phyloP scores from a whole-genome alignment of 2,113 vertebrate genomes.

The Salvelinus sp. region DNA sequence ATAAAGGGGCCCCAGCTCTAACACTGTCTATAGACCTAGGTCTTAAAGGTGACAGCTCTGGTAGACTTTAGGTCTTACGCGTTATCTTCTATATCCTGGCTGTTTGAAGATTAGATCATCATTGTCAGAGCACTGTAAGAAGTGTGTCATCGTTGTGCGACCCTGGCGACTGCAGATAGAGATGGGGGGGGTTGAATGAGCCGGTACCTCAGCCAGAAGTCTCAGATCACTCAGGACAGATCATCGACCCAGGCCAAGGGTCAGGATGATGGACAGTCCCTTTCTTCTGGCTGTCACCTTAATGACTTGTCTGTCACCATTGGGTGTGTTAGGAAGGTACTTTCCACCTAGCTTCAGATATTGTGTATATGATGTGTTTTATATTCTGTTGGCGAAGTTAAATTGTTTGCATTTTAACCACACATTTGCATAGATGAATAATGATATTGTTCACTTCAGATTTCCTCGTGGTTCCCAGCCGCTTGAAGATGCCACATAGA shows the following conservation, averaged over 20 bases:
- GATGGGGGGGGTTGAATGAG: not conserved
- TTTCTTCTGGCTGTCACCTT: not conserved
- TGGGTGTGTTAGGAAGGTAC: constrained; percentile 13
- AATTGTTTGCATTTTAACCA: constrained; percentile 7
- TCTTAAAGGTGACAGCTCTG: not conserved
- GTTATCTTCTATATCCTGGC: constrained; percentile 24
- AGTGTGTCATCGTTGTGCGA: not conserved
- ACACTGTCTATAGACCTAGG: not conserved
- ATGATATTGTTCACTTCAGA: constrained; percentile 29
- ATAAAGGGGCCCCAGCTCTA: constrained; percentile 21
- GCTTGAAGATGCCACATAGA: constrained; percentile 25
- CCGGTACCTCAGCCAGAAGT: not conserved
- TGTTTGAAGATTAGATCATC: constrained; percentile 29
- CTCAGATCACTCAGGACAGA: not conserved
- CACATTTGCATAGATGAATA: constrained; percentile 45
- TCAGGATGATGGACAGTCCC: not conserved
- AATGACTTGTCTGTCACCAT: too few species aligned
- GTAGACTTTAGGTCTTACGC: not conserved
- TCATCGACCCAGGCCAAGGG: not conserved
- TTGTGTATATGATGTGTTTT: not conserved
- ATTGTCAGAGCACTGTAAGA: not conserved
- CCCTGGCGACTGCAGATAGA: not conserved
- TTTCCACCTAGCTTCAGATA: constrained; percentile 11
- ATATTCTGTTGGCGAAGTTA: not conserved
- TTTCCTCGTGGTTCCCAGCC: constrained; percentile 22